A percentile compares a stretch with the other conserved stretches of the same genome.
These are phyloP conservation scores for Plagodis pulveraria DNA, from an alignment of 2,888 invertebrate genomes.

Conservation along the genomic window DNA sequence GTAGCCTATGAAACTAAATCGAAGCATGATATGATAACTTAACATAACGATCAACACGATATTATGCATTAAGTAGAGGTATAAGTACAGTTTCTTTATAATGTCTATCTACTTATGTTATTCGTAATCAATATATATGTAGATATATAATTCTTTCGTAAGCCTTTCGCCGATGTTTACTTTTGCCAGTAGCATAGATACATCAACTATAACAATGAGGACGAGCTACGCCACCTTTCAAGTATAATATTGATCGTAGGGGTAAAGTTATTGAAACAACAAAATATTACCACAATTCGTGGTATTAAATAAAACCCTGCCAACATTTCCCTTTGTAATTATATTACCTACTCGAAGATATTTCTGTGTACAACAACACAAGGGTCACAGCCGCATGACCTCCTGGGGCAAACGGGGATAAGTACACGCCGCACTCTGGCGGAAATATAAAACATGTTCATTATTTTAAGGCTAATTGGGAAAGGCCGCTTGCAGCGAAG, in stretches of 20 bases:
- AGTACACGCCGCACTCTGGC: slow-evolving; percentile 79
- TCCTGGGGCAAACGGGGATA: slow-evolving; percentile 80
- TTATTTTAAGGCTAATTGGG: slow-evolving; percentile 85
- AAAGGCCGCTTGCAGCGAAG: slow-evolving; percentile 79
- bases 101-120: too few species aligned
- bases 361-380: slow-evolving; percentile 60
- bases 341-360: slow-evolving; percentile 64
- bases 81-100: too few species aligned
- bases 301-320: slow-evolving; percentile 53
- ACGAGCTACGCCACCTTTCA: slow-evolving; percentile 37
- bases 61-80: too few species aligned
- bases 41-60: too few species aligned
- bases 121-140: too few species aligned
- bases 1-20: too few species aligned
- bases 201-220: background rate
- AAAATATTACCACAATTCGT: slow-evolving; percentile 48
- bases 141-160: too few species aligned
- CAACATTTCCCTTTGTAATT: slow-evolving; percentile 65
- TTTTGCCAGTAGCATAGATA: background rate
- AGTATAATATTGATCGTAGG: slow-evolving; percentile 45
- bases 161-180: too few species aligned
- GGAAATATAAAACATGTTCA: slow-evolving; percentile 85
- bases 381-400: slow-evolving; percentile 74
- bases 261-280: slow-evolving; percentile 48
- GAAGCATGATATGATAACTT: too few species aligned